Base-by-base conservation (phyloP, 1,140 invertebrate genomes). In the Brevipalpus yothersi region DNA sequence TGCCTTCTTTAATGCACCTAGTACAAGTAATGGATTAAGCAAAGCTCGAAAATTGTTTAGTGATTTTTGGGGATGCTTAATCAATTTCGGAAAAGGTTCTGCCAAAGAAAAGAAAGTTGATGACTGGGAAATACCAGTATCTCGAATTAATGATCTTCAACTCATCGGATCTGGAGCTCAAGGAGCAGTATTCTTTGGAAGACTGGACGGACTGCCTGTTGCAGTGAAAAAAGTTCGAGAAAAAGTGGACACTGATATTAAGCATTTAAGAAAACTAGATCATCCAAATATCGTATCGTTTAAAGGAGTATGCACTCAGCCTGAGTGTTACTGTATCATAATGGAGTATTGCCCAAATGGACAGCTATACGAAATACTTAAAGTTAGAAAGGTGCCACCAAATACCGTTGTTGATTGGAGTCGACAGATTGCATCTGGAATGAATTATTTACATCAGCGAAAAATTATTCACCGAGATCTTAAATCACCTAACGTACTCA, bases 281-380 rank as follows among this genome's bases (percentile, higher is more conserved):
- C 92, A 98, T 72, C 83, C 86, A 8, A 97, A 97, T 70, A 89
- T 97, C 66, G 89, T 97, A 54, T 82, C 87, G 68, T 97, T 97
- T 68, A 84, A 83, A 67, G 93, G 90, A 49, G 84, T 94, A 8
- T 94, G 88, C 69, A 92, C 85, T 0, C 82, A 90, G 68, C 78
- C 86, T n/a, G 90, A 89, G 4, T 85, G 83, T 67, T 94, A 83
- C 69, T 94, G 90, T 71, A 87, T 98, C 65, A 81, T 97, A 19
- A 98, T 98, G 93, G 93, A 97, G 70, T 97, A 82, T 72, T 97
- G 93, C 70, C 87, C 89, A 3, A 86, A 87, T 69, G 93, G 93
- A 12, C 84, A 89, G 42, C 75, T 98, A 17, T 94, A 91, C 68
- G 86, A 93, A 68, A 78, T 93, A 63, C 75, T 97, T 8, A 80